Evolutionary conservation across 2,113 vertebrate genomes (phyloP), one percentile per base, ranked within the genome.

Genomic region (Astur gentilis): DNA sequence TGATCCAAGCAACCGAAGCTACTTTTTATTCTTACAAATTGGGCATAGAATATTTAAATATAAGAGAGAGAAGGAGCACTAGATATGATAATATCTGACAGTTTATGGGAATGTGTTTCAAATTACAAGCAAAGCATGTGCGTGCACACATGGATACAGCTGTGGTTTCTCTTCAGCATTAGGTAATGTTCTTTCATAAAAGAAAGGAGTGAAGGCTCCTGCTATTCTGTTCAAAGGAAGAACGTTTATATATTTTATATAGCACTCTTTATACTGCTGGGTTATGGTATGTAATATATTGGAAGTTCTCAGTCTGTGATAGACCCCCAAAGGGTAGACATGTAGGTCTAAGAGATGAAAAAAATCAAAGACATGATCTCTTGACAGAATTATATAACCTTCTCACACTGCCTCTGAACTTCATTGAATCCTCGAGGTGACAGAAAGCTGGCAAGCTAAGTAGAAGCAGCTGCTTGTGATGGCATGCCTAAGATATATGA

Each of bases 221-320:
- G 94, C 93, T 93, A 95, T 84, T 97, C 87, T 87, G 67, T 96
- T 97, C 95, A 97, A 97, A 96, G 83, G 85, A 87, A 93, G 83
- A 57, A 60, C 69, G 2, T 87, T 95, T 95, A 93, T 96, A 58
- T 95, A 84, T 90, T 95, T 97, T 90, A 96, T 93, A 84, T 60
- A 81, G 47, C 64, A 38, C 71, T 78, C 69, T 87, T 84, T 94
- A 90, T 93, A 89, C 83, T 92, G 92, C 94, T 92, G 79, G 45
- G 80, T 92, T 96, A 92, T 65, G 94, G 93, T 96, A 97, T 96
- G 95, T 90, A 94, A 87, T 87, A 96, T 94, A 95, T 93, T 97
- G 90, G 77, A 94, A 95, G 92, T 93, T 92, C 90, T 94, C 92
- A 67, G 93, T 64, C 94, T 91, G 79, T 18, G 44, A 95, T 69